These are phyloP conservation scores for Phytoseiulus persimilis DNA, from an alignment of 2,888 invertebrate species.

Conservation along the genomic window DNA sequence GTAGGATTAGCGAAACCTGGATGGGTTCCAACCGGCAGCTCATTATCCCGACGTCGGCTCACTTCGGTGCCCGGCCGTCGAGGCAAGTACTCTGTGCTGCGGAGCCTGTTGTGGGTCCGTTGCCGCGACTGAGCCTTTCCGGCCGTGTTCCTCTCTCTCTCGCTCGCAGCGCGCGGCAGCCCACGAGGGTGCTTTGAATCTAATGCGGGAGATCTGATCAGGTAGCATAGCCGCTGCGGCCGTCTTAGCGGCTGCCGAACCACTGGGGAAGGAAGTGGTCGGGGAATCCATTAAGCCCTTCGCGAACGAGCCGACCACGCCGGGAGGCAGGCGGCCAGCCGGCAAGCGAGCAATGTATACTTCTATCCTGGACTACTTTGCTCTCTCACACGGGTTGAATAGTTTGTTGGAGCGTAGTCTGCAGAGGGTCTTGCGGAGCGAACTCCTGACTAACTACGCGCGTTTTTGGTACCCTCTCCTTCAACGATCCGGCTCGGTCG, in stretches of 20 bases:
- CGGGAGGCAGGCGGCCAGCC: neutral
- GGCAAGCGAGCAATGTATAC: neutral
- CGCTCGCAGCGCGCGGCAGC: neutral
- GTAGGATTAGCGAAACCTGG: neutral
- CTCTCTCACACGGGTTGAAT: neutral
- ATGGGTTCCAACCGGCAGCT: neutral
- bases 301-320: neutral
- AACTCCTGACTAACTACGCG: too few relatives aligned
- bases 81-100: neutral
- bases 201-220: neutral
- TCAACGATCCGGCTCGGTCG: too few relatives aligned
- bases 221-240: neutral
- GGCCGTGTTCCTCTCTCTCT: neutral
- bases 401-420: neutral
- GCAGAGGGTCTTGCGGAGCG: neutral
- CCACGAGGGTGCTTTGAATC: neutral
- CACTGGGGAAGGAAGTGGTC: constrained; percentile 5
- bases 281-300: neutral
- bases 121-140: neutral
- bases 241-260: neutral
- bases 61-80: neutral
- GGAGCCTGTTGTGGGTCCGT: neutral
- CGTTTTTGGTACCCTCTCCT: too few relatives aligned
- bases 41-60: neutral
- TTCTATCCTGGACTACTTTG: neutral